Base-by-base conservation (phyloP, 2,888 invertebrate species). In the Conchocele bisecta region DNA sequence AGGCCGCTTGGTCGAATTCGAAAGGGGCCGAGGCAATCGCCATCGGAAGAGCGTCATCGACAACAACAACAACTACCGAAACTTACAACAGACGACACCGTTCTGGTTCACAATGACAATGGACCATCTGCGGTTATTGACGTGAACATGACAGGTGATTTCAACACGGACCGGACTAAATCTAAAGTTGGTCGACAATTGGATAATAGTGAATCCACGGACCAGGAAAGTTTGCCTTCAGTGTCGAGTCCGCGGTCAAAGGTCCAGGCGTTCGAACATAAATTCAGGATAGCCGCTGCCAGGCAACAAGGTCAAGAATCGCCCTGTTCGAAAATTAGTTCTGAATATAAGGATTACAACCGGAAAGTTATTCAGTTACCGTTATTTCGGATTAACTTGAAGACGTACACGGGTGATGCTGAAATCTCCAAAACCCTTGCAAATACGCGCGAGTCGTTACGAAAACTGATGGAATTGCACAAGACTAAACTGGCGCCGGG, bases 351-450 rank as follows among this genome's bases (percentile, higher is more conserved):
- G 44, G 57, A 69, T 9, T 63, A 39, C 39, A 68, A 68, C 13
- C 75, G 66, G 50, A 70, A 71, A 33, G 60, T 79, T 15, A 68
- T 79, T 24, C 75, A 74, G 51, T 59, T 79, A 28, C 79, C 79
- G 0, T 60, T 75, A 24, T 79, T 75, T 66, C 63, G 59, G 37
- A 71, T 79, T 29, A 71, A 79, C 56, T 41, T 79, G 37, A 70
- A 63, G 44, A 75, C 73, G 17, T 71, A 71, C 29, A 37, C 29
- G 5, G 66, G 54, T n/a, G 79, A 79, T 35, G 37, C 54, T 5
- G 75, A 73, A 41, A 69, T 75, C n/a, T 59, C 65, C 17, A 42
- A 60, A 48, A 63, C 79, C 11, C 75, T 79, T 9, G 75, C 69
- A 20, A 70, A 56, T 11, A 76, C 79, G 0, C 60, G 79, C 6